Conservation (phyloP, 2,113 vertebrate genomes). For the Albula goreensis region DNA sequence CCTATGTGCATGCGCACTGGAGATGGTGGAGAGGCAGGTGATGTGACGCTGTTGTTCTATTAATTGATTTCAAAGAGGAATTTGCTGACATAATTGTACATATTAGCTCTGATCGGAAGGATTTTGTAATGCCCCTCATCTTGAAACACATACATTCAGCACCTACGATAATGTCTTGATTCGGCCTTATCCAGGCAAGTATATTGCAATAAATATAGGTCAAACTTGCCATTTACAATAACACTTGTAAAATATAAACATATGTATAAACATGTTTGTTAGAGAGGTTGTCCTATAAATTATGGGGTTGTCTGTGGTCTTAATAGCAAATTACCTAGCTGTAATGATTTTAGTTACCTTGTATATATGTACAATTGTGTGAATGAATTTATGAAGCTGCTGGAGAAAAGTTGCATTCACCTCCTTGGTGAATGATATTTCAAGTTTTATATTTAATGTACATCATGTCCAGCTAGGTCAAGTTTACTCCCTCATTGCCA, state of each 20-base stretch:
- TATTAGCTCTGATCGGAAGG: background rate
- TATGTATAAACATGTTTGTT: too few relatives aligned
- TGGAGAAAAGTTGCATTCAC: too few relatives aligned
- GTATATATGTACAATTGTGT: background rate
- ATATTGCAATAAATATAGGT: background rate
- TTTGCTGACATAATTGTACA: background rate
- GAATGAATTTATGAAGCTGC: background rate
- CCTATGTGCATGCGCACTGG: background rate
- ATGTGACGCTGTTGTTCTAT: background rate
- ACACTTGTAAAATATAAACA: background rate
- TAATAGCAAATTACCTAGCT: background rate
- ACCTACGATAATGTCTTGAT: background rate
- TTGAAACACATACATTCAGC: background rate
- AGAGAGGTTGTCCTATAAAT: too few relatives aligned
- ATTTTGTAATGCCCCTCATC: background rate
- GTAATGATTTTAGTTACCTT: too few relatives aligned
- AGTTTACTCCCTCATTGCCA: background rate
- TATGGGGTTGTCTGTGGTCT: too few relatives aligned
- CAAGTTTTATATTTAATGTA: background rate
- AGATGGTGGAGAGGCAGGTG: background rate
- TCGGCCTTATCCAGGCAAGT: background rate
- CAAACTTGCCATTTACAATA: background rate
- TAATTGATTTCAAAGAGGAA: background rate
- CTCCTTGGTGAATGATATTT: background rate
- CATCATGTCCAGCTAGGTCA: background rate